Evolutionary conservation across 2,888 invertebrate genomes (phyloP).

Genomic region (Nymphalis urticae): DNA sequence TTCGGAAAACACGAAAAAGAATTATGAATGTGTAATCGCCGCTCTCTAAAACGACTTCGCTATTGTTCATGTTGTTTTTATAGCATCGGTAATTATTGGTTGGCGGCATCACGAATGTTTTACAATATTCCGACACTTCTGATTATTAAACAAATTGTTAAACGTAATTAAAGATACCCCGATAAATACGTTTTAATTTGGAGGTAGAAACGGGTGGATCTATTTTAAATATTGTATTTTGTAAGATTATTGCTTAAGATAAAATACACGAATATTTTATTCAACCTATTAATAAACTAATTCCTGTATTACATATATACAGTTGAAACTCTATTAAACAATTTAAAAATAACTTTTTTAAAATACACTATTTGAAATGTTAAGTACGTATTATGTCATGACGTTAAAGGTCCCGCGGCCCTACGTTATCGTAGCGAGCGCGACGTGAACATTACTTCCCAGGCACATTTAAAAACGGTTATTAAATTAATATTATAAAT

Average conservation of each 20-base stretch:
- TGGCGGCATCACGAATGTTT: constrained; percentile 35
- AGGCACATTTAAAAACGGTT: constrained; percentile 6
- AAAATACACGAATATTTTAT: neutral
- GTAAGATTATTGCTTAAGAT: neutral
- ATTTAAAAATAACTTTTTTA: too few species aligned
- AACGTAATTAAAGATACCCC: constrained; percentile 30
- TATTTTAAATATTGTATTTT: constrained; percentile 5
- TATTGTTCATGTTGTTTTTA: constrained; percentile 55
- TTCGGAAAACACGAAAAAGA: constrained; percentile 65
- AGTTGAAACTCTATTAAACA: too few species aligned
- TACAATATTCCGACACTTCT: constrained; percentile 38
- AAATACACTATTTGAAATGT: neutral
- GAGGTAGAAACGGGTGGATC: neutral
- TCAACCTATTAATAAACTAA: too few species aligned
- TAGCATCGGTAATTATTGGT: constrained; percentile 56
- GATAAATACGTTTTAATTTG: constrained; percentile 33
- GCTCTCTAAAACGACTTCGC: constrained; percentile 45
- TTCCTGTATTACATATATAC: too few species aligned
- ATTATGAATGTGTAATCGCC: constrained; percentile 70
- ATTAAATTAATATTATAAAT: constrained; percentile 12
- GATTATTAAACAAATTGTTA: constrained; percentile 37
- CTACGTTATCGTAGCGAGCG: neutral
- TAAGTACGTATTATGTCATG: neutral
- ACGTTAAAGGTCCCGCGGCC: neutral
- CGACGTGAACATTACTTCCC: neutral